Evolutionary conservation across 1,140 invertebrate genomes (phyloP), one percentile per base, ranked within the genome.

Genomic region (Babylonia areolata): DNA sequence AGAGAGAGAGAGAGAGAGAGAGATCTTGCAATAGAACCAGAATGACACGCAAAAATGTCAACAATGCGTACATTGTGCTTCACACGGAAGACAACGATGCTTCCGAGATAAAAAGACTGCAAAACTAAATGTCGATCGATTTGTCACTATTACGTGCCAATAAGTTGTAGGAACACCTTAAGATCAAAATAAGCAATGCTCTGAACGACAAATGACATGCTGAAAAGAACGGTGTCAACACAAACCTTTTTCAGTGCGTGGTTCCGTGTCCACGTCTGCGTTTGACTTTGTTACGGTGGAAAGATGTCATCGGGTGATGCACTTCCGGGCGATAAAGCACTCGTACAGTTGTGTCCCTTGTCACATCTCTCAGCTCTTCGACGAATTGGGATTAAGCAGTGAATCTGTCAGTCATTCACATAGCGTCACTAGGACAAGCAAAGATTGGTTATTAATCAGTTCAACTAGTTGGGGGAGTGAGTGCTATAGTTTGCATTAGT

Each of bases 1-100:
- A 81, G 80, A 46, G 42, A 81, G 80, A 81, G 42, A 81, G 35
- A 81, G 42, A 46, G 80, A n/a, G n/a, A 23, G 33, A 82, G 31
- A n/a, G 20, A 78, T 23, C 23, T n/a, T 46, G 54, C 11, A 31
- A 42, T 6, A 51, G 46, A 51, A 20, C 6, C 9, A 51, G n/a
- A n/a, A n/a, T n/a, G n/a, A n/a, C n/a, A n/a, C n/a, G n/a, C n/a
- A n/a, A n/a, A n/a, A 64, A 64, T 64, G 58, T 23, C 58, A 58
- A 35, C 51, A 58, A 58, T 51, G 51, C 42, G 15, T 3, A 33
- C 28, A 58, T 64, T 33, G 23, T 69, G 20, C 64, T 81, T 54
- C 42, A 46, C 17, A 81, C 6, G 17, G 17, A 5, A 51, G 5
- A 35, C 80, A 46, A 42, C 5, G 20, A 46, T n/a, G 31, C 80